A percentile compares a stretch with the other conserved stretches of the same genome.
phyloP scores from a whole-genome alignment of 2,797 vertebrate species.

The Chaetodon trifasciatus region DNA sequence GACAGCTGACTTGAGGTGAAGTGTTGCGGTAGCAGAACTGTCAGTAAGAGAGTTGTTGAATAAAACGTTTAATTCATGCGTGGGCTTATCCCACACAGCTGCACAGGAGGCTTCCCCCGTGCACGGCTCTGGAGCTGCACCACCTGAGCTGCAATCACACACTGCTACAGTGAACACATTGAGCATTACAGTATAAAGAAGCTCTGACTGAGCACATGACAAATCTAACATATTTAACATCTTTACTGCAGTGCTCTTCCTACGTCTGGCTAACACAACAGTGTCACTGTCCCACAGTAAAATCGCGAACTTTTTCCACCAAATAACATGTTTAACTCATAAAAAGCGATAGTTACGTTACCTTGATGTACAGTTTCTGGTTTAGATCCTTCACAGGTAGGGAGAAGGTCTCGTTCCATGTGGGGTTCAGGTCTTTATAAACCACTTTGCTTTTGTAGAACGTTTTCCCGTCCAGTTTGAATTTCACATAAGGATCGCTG shows the following conservation, averaged over 20 bases:
- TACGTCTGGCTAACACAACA: neutral
- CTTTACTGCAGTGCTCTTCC: neutral
- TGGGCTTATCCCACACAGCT: neutral
- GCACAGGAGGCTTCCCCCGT: neutral
- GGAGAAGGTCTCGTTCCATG: slow-evolving; percentile 93
- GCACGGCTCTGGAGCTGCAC: neutral
- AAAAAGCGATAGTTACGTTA: slow-evolving; percentile 51
- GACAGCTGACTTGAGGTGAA: neutral
- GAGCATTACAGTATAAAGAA: neutral
- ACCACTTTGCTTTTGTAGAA: slow-evolving; percentile 97
- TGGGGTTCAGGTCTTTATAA: slow-evolving; percentile 94
- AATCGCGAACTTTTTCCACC: neutral
- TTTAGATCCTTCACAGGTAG: slow-evolving; percentile 92
- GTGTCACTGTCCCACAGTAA: neutral
- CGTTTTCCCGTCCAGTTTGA: slow-evolving; percentile 94
- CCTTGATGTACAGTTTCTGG: slow-evolving; percentile 93
- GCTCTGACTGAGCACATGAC: neutral
- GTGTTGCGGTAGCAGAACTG: neutral
- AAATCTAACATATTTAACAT: neutral
- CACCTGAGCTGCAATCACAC: neutral
- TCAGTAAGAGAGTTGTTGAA: neutral
- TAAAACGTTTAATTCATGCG: slow-evolving; percentile 10
- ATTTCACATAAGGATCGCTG: slow-evolving; percentile 97
- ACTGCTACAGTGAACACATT: neutral
- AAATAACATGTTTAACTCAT: neutral